Base-by-base conservation (phyloP, 1,140 invertebrate species). In the Batillaria attramentaria region DNA sequence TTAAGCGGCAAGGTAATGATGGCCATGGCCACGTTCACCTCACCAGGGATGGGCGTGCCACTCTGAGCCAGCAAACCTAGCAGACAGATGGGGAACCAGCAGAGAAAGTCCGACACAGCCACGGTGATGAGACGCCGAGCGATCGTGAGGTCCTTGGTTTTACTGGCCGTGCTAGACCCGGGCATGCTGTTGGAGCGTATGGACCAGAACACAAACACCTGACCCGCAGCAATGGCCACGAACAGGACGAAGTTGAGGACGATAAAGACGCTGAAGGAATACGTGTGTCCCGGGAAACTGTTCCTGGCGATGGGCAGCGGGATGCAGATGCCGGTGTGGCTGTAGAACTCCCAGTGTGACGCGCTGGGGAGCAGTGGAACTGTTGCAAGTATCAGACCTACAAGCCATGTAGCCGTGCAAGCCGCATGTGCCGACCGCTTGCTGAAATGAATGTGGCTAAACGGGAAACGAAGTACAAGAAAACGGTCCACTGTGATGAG, bases 401-500 rank as follows among this genome's bases (percentile, higher is more conserved):
- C 13, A 13, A 33, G 35, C 68, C 68, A 70, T 24, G 72, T n/a
- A 18, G 42, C 5, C n/a, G 13, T 8, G 41, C 37, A 70, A 3
- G 68, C n/a, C 3, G 42, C 16, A 10, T 70, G 68, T 20, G 68
- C 68, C 28, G 68, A 28, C n/a, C 33, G 3, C n/a, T 42, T 70
- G 16, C 54, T 79, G 16, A 78, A 66, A 8, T 80, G 60, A 24
- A 62, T 6, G 6, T 43, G 28, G 24, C 82, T 79, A 50, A 89
- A 86, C 1, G 87, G 87, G 57, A 82, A 87, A 20, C 84, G 80
- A 37, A 89, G 79, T 16, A 79, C 81, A 1, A 86, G 33, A 46
- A 85, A 81, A 8, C 87, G 54, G 72, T 89, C 88, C 24, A 79
- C 35, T 0, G 78, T 79, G 72, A 79, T 79, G 28, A 88, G 57